Evolutionary conservation across 2,888 invertebrate genomes (phyloP).

Genomic region (Sinopyrophorus schimmeli): DNA sequence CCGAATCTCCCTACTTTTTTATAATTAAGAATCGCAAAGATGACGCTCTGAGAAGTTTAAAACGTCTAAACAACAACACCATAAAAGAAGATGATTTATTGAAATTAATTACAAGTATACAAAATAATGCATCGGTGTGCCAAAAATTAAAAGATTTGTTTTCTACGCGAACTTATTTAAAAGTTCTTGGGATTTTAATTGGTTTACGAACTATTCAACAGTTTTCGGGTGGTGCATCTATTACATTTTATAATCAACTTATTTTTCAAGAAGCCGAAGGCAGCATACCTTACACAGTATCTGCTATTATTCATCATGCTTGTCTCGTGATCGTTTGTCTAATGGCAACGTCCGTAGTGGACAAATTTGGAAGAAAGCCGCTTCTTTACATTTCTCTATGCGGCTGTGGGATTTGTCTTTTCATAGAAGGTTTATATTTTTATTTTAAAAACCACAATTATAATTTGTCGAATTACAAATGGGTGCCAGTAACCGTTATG

Average conservation of each 20-base stretch:
- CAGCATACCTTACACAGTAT: conserved; percentile 42
- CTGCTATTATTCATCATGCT: conserved; percentile 53
- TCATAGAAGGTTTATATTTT: conserved; percentile 37
- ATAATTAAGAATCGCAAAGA: conserved; percentile 44
- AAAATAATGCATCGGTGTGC: conserved; percentile 45
- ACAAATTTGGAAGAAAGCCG: conserved; percentile 52
- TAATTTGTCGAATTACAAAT: conserved; percentile 34
- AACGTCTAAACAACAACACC: conserved; percentile 37
- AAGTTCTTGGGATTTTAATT: conserved; percentile 65
- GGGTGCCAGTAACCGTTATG: conserved; percentile 41
- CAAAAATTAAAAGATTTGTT: conserved; percentile 61
- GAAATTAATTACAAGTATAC: conserved; percentile 39
- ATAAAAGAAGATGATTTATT: conserved; percentile 43
- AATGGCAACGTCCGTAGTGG: conserved; percentile 46
- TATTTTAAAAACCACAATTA: conserved; percentile 27
- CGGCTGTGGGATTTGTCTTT: conserved; percentile 44
- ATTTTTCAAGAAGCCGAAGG: conserved; percentile 49
- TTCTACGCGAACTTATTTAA: conserved; percentile 60
- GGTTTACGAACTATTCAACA: conserved; percentile 53
- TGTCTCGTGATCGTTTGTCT: conserved; percentile 50
- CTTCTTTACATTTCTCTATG: conserved; percentile 57
- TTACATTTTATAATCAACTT: conserved; percentile 45
- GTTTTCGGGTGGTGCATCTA: conserved; percentile 43
- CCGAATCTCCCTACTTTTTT: conserved; percentile 63
- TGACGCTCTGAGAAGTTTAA: conserved; percentile 40